Evolutionary conservation across 2,113 vertebrate species (phyloP).

Genomic region (Elephantulus edwardii): DNA sequence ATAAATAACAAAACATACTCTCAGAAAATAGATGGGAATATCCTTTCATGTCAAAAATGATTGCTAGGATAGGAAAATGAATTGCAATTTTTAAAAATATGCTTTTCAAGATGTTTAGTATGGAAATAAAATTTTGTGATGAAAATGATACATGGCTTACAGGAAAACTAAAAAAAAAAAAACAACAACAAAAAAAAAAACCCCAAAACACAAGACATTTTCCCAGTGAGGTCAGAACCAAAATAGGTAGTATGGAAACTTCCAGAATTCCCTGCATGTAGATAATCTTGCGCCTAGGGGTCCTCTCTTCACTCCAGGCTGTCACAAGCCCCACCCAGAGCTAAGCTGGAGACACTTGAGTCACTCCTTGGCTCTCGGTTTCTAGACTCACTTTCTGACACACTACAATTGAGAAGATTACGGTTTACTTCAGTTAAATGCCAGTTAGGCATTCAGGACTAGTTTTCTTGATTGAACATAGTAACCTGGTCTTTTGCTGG

Average conservation of each 20-base stretch:
- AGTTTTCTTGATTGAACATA: neutral
- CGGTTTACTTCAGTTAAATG: neutral
- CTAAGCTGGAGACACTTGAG: neutral
- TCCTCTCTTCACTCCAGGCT: neutral
- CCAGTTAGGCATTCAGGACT: neutral
- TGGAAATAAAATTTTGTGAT: neutral
- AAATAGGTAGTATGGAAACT: neutral
- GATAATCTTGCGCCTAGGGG: too few species aligned
- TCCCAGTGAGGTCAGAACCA: neutral
- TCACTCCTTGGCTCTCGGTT: neutral
- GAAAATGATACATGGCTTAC: neutral
- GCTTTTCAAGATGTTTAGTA: neutral
- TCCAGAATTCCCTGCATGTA: accelerated
- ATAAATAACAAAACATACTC: too few species aligned
- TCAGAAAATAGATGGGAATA: too few species aligned
- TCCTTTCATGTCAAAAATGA: neutral
- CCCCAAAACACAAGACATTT: neutral
- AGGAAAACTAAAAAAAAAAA: neutral
- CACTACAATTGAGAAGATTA: slow-evolving; percentile 3
- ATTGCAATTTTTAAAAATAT: neutral
- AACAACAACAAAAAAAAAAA: neutral
- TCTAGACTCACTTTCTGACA: slow-evolving; percentile 1
- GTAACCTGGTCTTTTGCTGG: neutral
- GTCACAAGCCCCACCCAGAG: neutral
- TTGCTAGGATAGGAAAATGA: neutral